Percentiles rank a stretch among this genome's conserved stretches.
These are phyloP conservation scores for Leptogaster cylindrica DNA, from an alignment of 2,888 invertebrate genomes.

Conservation along the genomic window DNA sequence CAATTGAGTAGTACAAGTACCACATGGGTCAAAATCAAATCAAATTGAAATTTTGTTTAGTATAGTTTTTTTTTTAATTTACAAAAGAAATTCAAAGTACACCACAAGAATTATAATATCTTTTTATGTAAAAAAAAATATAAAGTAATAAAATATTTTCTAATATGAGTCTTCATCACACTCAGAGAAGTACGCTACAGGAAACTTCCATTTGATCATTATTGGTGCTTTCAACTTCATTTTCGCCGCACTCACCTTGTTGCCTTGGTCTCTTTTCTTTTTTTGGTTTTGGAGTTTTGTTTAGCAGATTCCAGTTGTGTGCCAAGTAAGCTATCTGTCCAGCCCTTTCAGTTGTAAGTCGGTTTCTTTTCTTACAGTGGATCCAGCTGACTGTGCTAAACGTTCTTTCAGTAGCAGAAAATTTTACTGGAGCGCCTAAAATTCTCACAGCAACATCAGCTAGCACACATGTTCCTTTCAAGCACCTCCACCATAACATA, in stretches of 20 bases:
- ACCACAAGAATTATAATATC: no score
- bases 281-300: neutral
- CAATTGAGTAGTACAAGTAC: neutral
- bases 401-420: slow-evolving; percentile 51
- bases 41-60: neutral
- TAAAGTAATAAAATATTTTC: neutral
- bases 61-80: neutral
- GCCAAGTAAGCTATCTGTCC: slow-evolving; percentile 49
- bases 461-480: slow-evolving; percentile 47
- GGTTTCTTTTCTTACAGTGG: slow-evolving; percentile 50
- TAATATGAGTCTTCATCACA: neutral
- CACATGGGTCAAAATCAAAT: neutral
- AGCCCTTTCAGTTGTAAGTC: slow-evolving; percentile 49
- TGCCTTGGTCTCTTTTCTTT: neutral
- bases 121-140: no score
- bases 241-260: neutral
- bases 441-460: slow-evolving; percentile 49
- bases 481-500: slow-evolving; percentile 49
- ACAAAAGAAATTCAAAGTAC: neutral
- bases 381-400: slow-evolving; percentile 51
- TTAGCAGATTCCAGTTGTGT: slow-evolving; percentile 42
- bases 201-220: neutral
- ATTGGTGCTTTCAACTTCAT: neutral
- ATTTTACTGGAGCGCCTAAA: slow-evolving; percentile 49
- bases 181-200: neutral